These are phyloP conservation scores for Hirtodrosophila histrioides DNA, from an alignment of 2,888 invertebrate genomes.

Conservation along the genomic window DNA sequence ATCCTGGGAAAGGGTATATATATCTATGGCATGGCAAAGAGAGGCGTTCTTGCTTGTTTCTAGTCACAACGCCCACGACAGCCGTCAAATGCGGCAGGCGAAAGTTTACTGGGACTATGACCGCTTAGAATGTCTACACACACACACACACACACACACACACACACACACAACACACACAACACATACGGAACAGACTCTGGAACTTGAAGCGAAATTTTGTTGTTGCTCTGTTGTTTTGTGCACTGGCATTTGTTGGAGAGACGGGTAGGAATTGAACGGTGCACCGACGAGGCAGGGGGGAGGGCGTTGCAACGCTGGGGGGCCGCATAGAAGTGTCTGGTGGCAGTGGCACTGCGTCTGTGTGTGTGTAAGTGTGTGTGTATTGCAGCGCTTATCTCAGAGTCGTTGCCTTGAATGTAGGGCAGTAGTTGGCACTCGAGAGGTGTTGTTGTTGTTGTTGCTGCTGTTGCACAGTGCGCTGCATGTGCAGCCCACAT, in stretches of 20 bases:
- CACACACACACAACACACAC: slow-evolving; percentile 30
- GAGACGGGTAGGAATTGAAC: not conserved
- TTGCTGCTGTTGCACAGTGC: slow-evolving; percentile 37
- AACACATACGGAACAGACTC: slow-evolving; percentile 63
- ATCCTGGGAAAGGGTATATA: too few species aligned
- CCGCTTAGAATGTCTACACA: slow-evolving; percentile 78
- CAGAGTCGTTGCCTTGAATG: slow-evolving; percentile 79
- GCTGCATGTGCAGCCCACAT: slow-evolving; percentile 63
- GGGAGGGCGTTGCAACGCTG: slow-evolving; percentile 8
- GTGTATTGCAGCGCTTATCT: slow-evolving; percentile 66
- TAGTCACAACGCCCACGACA: slow-evolving; percentile 36
- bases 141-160: slow-evolving; percentile 20
- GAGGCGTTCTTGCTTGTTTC: too few species aligned
- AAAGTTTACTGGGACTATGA: slow-evolving; percentile 81
- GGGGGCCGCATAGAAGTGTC: slow-evolving; percentile 68
- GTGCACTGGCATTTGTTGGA: not conserved
- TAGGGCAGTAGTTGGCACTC: slow-evolving; percentile 79
- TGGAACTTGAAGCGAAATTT: slow-evolving; percentile 73
- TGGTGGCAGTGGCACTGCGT: slow-evolving; percentile 64
- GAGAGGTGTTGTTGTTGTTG: slow-evolving; percentile 59
- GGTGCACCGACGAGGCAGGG: not conserved
- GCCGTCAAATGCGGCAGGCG: slow-evolving; percentile 67
- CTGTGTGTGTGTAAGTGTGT: slow-evolving; percentile 29
- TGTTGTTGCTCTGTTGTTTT: slow-evolving; percentile 16
- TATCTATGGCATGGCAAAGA: too few species aligned